These are phyloP conservation scores for Drosophila chauvacae DNA, from an alignment of 1,140 invertebrate species.

Conservation along the genomic window DNA sequence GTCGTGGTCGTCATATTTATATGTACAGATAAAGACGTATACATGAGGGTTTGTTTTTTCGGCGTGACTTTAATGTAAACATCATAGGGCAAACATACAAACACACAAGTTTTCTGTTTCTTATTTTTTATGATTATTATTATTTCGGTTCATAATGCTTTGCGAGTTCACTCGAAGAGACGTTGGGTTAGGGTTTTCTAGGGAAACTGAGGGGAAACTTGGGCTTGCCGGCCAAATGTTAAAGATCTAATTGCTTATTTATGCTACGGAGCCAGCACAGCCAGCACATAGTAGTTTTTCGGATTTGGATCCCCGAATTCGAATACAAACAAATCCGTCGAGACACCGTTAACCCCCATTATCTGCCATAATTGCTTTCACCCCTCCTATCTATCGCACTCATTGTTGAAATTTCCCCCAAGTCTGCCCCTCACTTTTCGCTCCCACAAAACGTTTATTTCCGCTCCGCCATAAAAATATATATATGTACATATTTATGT, in stretches of 20 bases:
- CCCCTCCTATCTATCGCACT: conserved; percentile 20
- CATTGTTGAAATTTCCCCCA: not conserved
- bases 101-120: conserved; percentile 26
- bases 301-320: not conserved
- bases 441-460: conserved; percentile 34
- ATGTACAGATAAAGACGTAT: conserved; percentile 23
- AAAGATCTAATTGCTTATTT: conserved; percentile 36
- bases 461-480: conserved; percentile 42
- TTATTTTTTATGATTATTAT: conserved; percentile 36
- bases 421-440: conserved; percentile 18
- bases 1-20: conserved; percentile 21
- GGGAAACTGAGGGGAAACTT: conserved; percentile 28
- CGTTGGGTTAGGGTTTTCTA: conserved; percentile 28
- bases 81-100: conserved; percentile 42
- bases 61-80: conserved; percentile 70
- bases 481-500: not conserved
- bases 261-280: conserved; percentile 1
- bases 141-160: conserved; percentile 32
- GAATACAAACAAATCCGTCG: conserved; percentile 20
- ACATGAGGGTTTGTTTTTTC: conserved; percentile 16
- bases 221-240: conserved; percentile 21
- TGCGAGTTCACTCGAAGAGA: conserved; percentile 34
- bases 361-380: conserved; percentile 52
- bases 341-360: conserved; percentile 54
- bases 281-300: not conserved